Base-by-base conservation (phyloP, 2,888 invertebrate genomes). In the Stramonita haemastoma region DNA sequence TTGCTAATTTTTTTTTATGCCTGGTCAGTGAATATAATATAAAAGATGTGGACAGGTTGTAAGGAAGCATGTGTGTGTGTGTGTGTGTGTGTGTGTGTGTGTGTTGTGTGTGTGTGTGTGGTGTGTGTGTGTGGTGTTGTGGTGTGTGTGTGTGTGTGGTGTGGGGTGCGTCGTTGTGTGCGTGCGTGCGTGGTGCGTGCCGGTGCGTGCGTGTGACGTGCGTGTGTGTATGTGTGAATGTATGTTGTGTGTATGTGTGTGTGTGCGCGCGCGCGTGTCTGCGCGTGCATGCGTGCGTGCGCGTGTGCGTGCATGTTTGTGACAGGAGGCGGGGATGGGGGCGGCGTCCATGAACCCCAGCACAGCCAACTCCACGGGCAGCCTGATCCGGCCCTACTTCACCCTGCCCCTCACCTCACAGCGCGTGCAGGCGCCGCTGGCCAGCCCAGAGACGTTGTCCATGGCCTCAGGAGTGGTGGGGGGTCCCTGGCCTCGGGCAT, bases 381-480 rank as follows among this genome's bases (percentile, higher is more conserved):
- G 46, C 36, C 60, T 46, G 29, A 56, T 19, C 32, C n/a, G 32
- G 19, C 60, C 57, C 22, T 46, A 89, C 60, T 85, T 73, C 46
- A 85, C 85, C 22, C 85, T 89, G 17, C 84, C 89, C 6, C 56
- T 89, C 56, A n/a, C 89, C 29, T 89, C 83, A 29, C 70, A 85
- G n/a, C 89, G 85, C 22, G 92, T 93, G 6, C 91, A 91, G 91
- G 98, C 98, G 0, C 98, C 98, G 0, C 95, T 98, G 36, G 98
- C 98, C 19, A 98, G 98, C 88, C 98, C 98, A 0, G 98, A 98
- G 95, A 98, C 98, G 0, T 96, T 98, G 26, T 98, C 98, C 0
- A 98, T 98, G 95, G 97, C 97, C n/a, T 98, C 98, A 4, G 97
- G 98, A 94, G 97, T 97, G 89, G 97, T 97, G 91, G 91, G 6